These are phyloP conservation scores for Drosophila sp. DNA, from an alignment of 1,140 invertebrate species.

Conservation along the genomic window DNA sequence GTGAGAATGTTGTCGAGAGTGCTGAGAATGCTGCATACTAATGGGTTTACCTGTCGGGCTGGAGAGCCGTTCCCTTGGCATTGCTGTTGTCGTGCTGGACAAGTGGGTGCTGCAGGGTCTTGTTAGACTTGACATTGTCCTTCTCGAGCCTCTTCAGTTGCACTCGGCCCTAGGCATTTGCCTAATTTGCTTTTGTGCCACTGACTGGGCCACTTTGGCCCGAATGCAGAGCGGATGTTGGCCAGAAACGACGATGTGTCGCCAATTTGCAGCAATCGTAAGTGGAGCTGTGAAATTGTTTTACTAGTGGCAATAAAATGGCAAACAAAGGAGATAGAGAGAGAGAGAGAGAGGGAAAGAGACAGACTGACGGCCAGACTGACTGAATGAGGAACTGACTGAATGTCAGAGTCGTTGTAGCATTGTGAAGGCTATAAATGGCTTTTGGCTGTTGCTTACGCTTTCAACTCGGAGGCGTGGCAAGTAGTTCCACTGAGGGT, in stretches of 20 bases:
- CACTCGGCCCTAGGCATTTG: conserved; percentile 34
- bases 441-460: conserved; percentile 26
- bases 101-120: conserved; percentile 32
- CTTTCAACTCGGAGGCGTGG: conserved; percentile 28
- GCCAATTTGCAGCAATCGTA: conserved; percentile 44
- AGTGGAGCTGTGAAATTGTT: conserved; percentile 48
- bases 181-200: conserved; percentile 29
- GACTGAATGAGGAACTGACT: conserved; percentile 48
- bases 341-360: too few species aligned
- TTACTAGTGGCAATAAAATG: conserved; percentile 45
- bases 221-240: conserved; percentile 14
- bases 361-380: conserved; percentile 19
- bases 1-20: not conserved
- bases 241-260: conserved; percentile 25
- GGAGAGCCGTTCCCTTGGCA: conserved; percentile 21
- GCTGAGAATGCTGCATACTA: conserved; percentile 15
- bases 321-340: too few species aligned
- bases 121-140: conserved; percentile 53
- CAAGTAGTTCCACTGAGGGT: conserved; percentile 7
- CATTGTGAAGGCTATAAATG: conserved; percentile 69
- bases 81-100: not conserved
- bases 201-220: conserved; percentile 12
- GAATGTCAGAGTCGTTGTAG: conserved; percentile 54
- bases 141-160: conserved; percentile 20
- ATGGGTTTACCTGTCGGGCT: conserved; percentile 19